These are phyloP conservation scores for Torymus tubicola DNA, from an alignment of 2,888 invertebrate species.

Conservation along the genomic window DNA sequence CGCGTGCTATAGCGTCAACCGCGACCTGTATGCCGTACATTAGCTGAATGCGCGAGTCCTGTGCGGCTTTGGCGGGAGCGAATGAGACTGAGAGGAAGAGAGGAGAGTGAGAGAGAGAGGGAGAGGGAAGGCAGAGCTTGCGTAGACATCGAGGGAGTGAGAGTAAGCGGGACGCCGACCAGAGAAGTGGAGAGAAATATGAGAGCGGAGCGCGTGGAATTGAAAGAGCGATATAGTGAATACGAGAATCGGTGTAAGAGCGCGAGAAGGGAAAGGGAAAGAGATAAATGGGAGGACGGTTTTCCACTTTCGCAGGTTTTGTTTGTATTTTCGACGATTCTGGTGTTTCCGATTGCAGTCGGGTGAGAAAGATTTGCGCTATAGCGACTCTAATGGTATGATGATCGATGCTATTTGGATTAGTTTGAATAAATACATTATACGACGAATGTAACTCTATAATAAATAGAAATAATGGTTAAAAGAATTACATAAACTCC, in stretches of 20 bases:
- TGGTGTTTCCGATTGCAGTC: too few species aligned
- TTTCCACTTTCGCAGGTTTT: neutral
- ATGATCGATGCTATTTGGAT: too few species aligned
- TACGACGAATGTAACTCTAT: too few species aligned
- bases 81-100: neutral
- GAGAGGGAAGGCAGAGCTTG: neutral
- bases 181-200: slow-evolving; percentile 15
- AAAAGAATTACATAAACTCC: too few species aligned
- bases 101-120: neutral
- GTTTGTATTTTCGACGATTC: too few species aligned
- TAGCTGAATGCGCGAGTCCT: slow-evolving; percentile 38
- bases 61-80: slow-evolving; percentile 20
- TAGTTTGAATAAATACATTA: too few species aligned
- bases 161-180: neutral
- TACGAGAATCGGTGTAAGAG: neutral
- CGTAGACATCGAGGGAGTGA: too few species aligned
- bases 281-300: neutral
- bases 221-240: slow-evolving; percentile 25
- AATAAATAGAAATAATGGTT: too few species aligned
- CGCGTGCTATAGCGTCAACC: slow-evolving; percentile 3
- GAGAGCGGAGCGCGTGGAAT: slow-evolving; percentile 1
- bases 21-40: slow-evolving; percentile 29
- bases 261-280: too few species aligned
- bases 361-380: too few species aligned
- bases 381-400: too few species aligned